Percentiles rank a stretch among this genome's conserved stretches.
phyloP scores from a whole-genome alignment of 1,140 invertebrate genomes.

The Cepaea nemoralis region DNA sequence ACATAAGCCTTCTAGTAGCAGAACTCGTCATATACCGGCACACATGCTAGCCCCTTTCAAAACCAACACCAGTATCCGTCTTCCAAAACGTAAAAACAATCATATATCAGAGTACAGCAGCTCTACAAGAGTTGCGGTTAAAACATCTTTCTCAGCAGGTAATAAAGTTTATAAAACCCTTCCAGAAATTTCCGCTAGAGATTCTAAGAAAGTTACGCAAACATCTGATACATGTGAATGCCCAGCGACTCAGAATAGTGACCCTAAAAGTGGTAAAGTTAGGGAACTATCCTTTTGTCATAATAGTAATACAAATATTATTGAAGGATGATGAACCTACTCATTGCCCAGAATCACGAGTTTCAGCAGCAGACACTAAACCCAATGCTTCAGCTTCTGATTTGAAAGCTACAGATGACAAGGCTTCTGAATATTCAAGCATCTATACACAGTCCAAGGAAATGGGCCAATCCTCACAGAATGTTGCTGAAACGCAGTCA shows the following conservation, averaged over 20 bases:
- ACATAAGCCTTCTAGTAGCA: conserved; percentile 17
- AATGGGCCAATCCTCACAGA: background rate
- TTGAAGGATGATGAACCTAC: background rate
- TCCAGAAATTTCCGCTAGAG: background rate
- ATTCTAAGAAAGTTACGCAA: background rate
- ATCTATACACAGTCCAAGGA: background rate
- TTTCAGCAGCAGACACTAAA: background rate
- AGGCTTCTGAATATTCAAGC: background rate
- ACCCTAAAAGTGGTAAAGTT: background rate
- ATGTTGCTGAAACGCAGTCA: background rate
- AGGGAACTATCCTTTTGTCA: background rate
- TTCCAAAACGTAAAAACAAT: conserved; percentile 41
- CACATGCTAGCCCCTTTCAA: conserved; percentile 56
- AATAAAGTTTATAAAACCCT: background rate
- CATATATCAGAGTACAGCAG: background rate
- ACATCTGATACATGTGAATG: background rate
- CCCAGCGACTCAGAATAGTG: background rate
- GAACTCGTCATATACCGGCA: conserved; percentile 23
- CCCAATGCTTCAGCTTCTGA: background rate
- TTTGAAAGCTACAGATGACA: background rate
- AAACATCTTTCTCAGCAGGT: background rate
- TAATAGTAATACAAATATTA: background rate
- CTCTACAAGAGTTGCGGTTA: background rate
- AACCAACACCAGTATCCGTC: conserved; percentile 46
- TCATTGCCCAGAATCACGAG: background rate